Evolutionary conservation across 2,888 invertebrate species (phyloP).

Genomic region (Sympetrum striolatum): DNA sequence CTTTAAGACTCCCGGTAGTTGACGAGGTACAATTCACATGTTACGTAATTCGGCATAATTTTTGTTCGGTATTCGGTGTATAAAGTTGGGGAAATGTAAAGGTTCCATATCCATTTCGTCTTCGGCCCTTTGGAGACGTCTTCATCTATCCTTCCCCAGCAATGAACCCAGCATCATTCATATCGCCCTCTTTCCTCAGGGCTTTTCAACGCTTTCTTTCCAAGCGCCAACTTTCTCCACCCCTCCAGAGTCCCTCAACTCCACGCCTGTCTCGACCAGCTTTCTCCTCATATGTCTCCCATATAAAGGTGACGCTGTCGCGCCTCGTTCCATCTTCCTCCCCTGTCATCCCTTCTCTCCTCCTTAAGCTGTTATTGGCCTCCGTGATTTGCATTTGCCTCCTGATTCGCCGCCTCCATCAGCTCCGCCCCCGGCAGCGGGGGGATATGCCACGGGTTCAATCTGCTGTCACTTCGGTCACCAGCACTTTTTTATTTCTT

Average conservation of each 20-base stretch:
- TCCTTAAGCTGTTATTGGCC: constrained; percentile 33
- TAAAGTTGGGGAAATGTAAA: no score
- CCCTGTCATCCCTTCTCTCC: neutral
- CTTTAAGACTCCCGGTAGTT: no score
- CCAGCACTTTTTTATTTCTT: neutral
- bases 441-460: neutral
- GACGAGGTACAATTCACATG: no score
- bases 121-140: no score
- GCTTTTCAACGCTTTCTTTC: neutral
- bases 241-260: neutral
- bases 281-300: neutral
- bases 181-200: neutral
- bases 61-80: no score
- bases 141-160: neutral
- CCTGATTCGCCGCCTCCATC: constrained; percentile 20
- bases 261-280: neutral
- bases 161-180: neutral
- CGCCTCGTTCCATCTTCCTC: neutral
- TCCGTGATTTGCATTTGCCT: constrained; percentile 30
- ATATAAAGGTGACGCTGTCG: neutral
- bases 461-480: neutral
- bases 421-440: constrained; percentile 26
- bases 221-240: neutral
- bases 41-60: no score
- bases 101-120: no score